Base-by-base conservation (phyloP, 1,140 invertebrate genomes). In the Halyomorpha halys region DNA sequence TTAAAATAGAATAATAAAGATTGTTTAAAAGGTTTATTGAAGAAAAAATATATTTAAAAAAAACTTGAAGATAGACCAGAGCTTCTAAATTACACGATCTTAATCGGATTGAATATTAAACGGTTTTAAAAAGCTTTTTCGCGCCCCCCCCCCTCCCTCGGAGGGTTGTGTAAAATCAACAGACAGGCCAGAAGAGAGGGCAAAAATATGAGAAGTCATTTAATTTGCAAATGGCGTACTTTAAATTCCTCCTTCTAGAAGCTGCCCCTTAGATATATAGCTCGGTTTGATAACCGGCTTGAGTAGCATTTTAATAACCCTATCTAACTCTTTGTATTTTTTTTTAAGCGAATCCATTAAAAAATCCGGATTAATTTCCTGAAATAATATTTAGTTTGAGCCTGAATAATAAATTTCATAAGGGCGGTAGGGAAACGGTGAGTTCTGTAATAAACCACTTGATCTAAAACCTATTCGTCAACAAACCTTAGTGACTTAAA, bases 141-240 rank as follows among this genome's bases (percentile, higher is more conserved):
- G 34, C 34, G 34, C 34, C 34, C 34, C 11, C 13, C 47, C 47
- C 6, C 21, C 21, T 1, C 4, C 13, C 13, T 14, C 45, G n/a
- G n/a, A n/a, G n/a, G 11, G 11, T 18, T 21, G 21, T 49, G 47
- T 49, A 49, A 49, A 49, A 49, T 49, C 47, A 49, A 49, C 47
- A 49, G 47, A 49, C 47, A 49, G n/a, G n/a, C 47, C 47, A 49
- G 47, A 49, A n/a, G 21, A 49, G 47, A 18, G n/a, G n/a, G 47
- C 47, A 49, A 49, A 49, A 49, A 49, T 49, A 49, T 49, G 47
- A 49, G 47, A 49, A 49, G 47, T 49, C 47, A 49, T 49, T 49
- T 49, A 49, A 49, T 49, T 49, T 49, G 47, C 47, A 49, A 49
- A 49, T 49, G 21, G 47, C 47, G n/a, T 49, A 19, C 47, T 49